Conservation (phyloP, 2,888 invertebrate species). For the Nomada lathburiana region DNA sequence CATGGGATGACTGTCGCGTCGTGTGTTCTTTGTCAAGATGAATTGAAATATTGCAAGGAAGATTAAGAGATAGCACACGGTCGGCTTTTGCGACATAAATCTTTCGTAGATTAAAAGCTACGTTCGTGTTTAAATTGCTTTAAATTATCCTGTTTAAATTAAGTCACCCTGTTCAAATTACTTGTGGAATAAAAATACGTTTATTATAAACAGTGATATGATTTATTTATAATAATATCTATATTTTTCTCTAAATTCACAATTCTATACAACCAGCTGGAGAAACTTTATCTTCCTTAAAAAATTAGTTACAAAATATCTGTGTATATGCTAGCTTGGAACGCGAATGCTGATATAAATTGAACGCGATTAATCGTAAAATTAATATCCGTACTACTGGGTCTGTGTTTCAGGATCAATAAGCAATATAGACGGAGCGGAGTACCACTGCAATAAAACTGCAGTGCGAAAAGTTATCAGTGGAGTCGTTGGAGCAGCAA, state of each 20-base stretch:
- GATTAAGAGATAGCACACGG: neutral
- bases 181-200: no score
- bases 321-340: neutral
- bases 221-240: no score
- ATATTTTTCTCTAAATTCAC: no score
- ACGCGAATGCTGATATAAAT: neutral
- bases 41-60: neutral
- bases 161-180: no score
- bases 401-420: slow-evolving; percentile 92
- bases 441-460: slow-evolving; percentile 93
- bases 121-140: neutral
- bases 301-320: no score
- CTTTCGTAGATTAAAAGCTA: neutral
- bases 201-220: no score
- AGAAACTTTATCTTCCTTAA: no score
- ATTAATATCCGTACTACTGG: neutral
- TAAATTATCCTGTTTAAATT: no score
- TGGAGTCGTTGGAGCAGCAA: slow-evolving; percentile 95
- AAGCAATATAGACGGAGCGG: slow-evolving; percentile 96
- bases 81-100: neutral
- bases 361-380: neutral
- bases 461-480: slow-evolving; percentile 94
- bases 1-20: neutral
- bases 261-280: no score
- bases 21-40: neutral